Conservation (phyloP, 2,888 invertebrate species). For the Dicyrtomina minuta region DNA sequence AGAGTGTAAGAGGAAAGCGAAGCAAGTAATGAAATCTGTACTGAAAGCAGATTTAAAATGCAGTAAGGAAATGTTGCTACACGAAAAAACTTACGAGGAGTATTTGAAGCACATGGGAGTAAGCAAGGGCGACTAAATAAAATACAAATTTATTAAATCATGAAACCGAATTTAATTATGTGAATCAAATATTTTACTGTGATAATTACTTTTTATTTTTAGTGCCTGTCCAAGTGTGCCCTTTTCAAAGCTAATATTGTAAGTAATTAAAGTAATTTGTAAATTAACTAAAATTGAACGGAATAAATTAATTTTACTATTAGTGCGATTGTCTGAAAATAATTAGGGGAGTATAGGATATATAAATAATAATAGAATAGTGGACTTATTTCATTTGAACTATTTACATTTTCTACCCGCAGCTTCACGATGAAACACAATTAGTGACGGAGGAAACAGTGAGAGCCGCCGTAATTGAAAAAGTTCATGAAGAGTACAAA, state of each 20-base stretch:
- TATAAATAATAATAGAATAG: neutral
- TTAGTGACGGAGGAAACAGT: slow-evolving; percentile 27
- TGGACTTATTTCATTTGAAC: neutral
- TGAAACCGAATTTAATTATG: too few species aligned
- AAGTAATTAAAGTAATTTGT: slow-evolving; percentile 1
- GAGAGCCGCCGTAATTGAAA: slow-evolving; percentile 18
- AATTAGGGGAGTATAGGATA: neutral
- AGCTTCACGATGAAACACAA: slow-evolving; percentile 28
- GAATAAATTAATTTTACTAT: too few species aligned
- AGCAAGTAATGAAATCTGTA: slow-evolving; percentile 24
- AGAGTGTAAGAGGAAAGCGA: slow-evolving; percentile 23
- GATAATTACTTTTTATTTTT: slow-evolving; percentile 1
- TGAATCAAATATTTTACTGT: too few species aligned
- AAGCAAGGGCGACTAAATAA: too few species aligned
- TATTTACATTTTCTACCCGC: neutral
- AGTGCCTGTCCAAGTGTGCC: slow-evolving; percentile 26
- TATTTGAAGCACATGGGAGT: slow-evolving; percentile 29
- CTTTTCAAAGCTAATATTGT: slow-evolving; percentile 22
- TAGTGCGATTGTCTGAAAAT: too few species aligned
- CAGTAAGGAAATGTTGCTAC: slow-evolving; percentile 24
- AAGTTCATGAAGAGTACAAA: slow-evolving; percentile 26
- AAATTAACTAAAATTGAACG: too few species aligned
- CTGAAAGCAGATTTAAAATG: slow-evolving; percentile 23
- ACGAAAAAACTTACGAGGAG: slow-evolving; percentile 19
- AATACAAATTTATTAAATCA: neutral